Percentiles rank a stretch among this genome's conserved stretches.
Evolutionary conservation across 1,140 invertebrate genomes (phyloP).

Genomic region (Leguminivora glycinivorella): DNA sequence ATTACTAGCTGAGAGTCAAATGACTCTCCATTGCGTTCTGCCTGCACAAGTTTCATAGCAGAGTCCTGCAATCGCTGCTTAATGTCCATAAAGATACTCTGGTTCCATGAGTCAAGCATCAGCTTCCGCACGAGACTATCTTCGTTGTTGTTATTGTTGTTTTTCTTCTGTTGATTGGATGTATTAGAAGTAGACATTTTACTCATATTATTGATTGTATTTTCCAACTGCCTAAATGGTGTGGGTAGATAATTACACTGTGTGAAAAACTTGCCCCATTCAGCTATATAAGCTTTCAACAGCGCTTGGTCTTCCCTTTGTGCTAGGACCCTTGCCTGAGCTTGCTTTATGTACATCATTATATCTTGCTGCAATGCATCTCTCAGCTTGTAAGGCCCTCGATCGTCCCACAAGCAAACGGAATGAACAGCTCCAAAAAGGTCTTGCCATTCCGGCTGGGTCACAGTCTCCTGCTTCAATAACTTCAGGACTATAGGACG

Average conservation of each 20-base stretch:
- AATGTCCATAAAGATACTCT: slow-evolving; percentile 97
- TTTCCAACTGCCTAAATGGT: slow-evolving; percentile 96
- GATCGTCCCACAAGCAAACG: slow-evolving; percentile 98
- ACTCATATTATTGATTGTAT: slow-evolving; percentile 82
- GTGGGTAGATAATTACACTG: slow-evolving; percentile 98
- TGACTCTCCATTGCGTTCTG: slow-evolving; percentile 97
- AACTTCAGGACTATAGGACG: slow-evolving; percentile 95
- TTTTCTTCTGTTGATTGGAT: slow-evolving; percentile 84
- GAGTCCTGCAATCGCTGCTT: slow-evolving; percentile 96
- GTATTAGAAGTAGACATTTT: slow-evolving; percentile 65
- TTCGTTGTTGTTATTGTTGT: slow-evolving; percentile 86
- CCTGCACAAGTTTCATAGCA: slow-evolving; percentile 97
- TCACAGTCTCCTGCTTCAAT: slow-evolving; percentile 94
- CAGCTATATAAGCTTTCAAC: slow-evolving; percentile 96
- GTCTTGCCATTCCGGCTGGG: slow-evolving; percentile 98
- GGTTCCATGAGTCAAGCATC: slow-evolving; percentile 99
- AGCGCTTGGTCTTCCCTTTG: slow-evolving; percentile 97
- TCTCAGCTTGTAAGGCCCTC: slow-evolving; percentile 91
- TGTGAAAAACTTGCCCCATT: slow-evolving; percentile 98
- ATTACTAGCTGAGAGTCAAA: slow-evolving; percentile 99
- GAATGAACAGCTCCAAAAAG: slow-evolving; percentile 97
- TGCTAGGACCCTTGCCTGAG: slow-evolving; percentile 92
- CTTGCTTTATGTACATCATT: slow-evolving; percentile 95
- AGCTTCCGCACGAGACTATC: slow-evolving; percentile 95
- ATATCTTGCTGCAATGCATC: slow-evolving; percentile 95